Evolutionary conservation across 2,888 invertebrate species (phyloP), one percentile per base, ranked within the genome.

Genomic region (Iselma pallidipennis): DNA sequence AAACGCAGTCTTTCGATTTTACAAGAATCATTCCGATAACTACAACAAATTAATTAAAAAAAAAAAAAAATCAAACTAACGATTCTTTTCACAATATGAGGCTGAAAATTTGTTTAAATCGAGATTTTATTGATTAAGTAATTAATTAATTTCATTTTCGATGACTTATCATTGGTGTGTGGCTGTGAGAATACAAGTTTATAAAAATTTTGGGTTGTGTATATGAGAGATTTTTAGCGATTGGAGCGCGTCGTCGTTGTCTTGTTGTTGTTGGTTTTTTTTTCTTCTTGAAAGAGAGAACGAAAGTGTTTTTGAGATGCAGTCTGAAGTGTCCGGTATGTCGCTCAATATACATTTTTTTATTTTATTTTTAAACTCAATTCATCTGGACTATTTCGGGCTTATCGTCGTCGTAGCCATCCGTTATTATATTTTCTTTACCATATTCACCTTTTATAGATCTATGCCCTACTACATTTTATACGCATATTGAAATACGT

Each of bases 151-250:
- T 33, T 33, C 25, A 16, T 31, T 67, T 66, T 68, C 45, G 45
- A 45, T 75, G 76, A 77, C 74, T 76, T 76, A 77, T 79, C 77
- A 74, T 79, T 75, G 77, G 78, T 78, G 78, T 79, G 79, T 80
- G 80, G 80, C 80, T 80, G 80, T 80, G 80, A 80, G 64, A 61
- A 57, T 48, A 77, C 74, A 77, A 72, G 73, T 75, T 75, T 73
- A 70, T 4, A 45, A 23, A n/a, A 56, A 73, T 74, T n/a, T n/a
- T 77, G 77, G 76, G 77, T 78, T 78, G 78, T 78, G 75, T 76
- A 73, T 65, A 73, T 70, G 67, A 62, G 61, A 71, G 66, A 69
- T 68, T 66, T 61, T 57, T 59, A 69, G 74, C 74, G 75, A 72
- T 73, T 69, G 68, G 69, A 69, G 71, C 71, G 70, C 10, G 33